Percentiles rank a stretch among this genome's conserved stretches.
phyloP scores from a whole-genome alignment of 2,113 vertebrate species.

The Balaeniceps rex region DNA sequence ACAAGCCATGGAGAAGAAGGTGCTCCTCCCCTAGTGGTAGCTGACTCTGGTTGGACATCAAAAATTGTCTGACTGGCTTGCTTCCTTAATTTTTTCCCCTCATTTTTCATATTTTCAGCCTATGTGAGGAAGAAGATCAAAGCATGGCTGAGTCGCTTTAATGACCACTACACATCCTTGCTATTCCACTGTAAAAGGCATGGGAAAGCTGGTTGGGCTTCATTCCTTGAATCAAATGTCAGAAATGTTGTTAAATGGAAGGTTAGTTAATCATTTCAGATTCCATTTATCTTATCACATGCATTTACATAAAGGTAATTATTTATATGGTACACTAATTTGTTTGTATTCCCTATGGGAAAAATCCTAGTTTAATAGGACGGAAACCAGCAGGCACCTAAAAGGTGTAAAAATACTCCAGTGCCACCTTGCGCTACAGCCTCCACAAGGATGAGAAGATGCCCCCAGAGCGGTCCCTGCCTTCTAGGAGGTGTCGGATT shows the following conservation, averaged over 20 bases:
- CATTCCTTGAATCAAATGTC: slow-evolving; percentile 39
- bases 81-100: neutral
- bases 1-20: neutral
- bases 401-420: slow-evolving; percentile 11
- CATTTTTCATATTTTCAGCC: neutral
- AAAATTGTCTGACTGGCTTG: neutral
- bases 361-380: neutral
- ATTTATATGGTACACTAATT: slow-evolving; percentile 63
- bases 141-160: neutral
- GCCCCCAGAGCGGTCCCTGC: neutral
- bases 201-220: slow-evolving; percentile 36
- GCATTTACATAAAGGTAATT: slow-evolving; percentile 55
- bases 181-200: slow-evolving; percentile 15
- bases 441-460: neutral
- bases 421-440: slow-evolving; percentile 46
- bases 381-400: neutral
- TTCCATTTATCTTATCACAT: slow-evolving; percentile 56
- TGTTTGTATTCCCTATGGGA: slow-evolving; percentile 41
- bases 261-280: slow-evolving; percentile 67
- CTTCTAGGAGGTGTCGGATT: neutral
- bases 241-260: slow-evolving; percentile 60
- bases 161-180: neutral
- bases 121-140: slow-evolving; percentile 2
- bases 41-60: neutral
- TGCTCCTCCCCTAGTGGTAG: neutral